Percentiles rank a stretch among this genome's conserved stretches.
These are phyloP conservation scores for Xiphydria camelus DNA, from an alignment of 2,888 invertebrate species.

Conservation along the genomic window DNA sequence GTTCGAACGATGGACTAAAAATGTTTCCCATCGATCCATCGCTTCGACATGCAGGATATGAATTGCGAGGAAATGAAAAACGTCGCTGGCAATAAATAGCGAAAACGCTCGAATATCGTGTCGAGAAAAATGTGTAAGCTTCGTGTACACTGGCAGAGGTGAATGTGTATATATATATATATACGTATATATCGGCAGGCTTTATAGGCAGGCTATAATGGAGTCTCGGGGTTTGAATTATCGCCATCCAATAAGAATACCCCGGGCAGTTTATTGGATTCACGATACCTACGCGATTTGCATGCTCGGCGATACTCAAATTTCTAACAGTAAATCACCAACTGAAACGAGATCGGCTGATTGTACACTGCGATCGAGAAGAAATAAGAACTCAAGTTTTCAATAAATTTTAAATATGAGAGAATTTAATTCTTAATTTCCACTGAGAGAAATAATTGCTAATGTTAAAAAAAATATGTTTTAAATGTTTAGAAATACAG, in stretches of 20 bases:
- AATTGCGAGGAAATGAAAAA: neutral
- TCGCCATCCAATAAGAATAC: slow-evolving; percentile 6
- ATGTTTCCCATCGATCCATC: neutral
- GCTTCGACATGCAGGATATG: neutral
- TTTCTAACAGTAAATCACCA: neutral
- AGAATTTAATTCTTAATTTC: no score
- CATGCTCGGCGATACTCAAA: slow-evolving; percentile 1
- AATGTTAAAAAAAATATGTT: no score
- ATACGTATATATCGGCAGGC: neutral
- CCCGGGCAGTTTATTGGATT: slow-evolving; percentile 3
- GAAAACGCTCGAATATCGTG: slow-evolving; percentile 3
- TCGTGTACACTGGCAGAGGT: neutral
- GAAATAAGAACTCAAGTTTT: neutral
- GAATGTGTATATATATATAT: neutral
- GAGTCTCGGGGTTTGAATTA: slow-evolving; percentile 5
- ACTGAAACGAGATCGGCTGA: no score
- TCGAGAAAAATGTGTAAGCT: neutral
- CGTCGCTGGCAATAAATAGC: neutral
- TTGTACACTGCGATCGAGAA: neutral
- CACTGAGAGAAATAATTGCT: no score
- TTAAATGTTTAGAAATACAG: no score
- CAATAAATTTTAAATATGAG: neutral
- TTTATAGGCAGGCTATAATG: no score
- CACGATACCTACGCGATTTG: neutral
- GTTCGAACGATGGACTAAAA: no score